Conservation (phyloP, 2,797 vertebrate genomes). For the Erethizon dorsatum region DNA sequence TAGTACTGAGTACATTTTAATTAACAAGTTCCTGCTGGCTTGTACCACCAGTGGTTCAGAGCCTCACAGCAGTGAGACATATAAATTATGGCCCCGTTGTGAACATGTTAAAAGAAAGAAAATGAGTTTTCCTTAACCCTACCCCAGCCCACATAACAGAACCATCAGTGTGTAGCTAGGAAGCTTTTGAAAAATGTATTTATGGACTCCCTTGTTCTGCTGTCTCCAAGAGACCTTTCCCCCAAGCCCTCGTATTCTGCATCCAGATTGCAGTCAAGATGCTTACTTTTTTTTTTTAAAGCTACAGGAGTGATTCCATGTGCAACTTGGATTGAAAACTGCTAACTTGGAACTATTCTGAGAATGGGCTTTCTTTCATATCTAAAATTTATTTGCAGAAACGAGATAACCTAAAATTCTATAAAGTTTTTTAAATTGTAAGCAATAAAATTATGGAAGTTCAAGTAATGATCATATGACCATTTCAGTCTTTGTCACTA, state of each 20-base stretch:
- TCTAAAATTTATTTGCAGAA: conserved; percentile 65
- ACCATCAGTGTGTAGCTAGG: not conserved
- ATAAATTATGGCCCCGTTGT: not conserved
- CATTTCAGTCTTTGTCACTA: conserved; percentile 20
- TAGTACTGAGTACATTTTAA: conserved; percentile 9
- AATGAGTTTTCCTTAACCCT: not conserved
- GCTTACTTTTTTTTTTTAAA: conserved; percentile 1
- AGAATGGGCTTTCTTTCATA: conserved; percentile 27
- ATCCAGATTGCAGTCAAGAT: not conserved
- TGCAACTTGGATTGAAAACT: conserved; percentile 61
- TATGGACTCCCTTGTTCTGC: not conserved
- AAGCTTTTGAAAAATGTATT: not conserved
- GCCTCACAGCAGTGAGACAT: not conserved
- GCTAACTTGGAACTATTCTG: not conserved
- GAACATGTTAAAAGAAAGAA: not conserved
- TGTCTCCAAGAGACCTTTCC: not conserved
- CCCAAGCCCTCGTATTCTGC: not conserved
- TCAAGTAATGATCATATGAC: conserved; percentile 9
- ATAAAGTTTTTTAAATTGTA: conserved; percentile 57
- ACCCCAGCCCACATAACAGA: not conserved
- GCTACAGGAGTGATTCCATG: not conserved
- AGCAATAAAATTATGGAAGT: conserved; percentile 38
- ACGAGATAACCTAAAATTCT: conserved; percentile 64
- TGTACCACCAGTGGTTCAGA: not conserved
- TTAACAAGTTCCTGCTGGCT: not conserved